These are phyloP conservation scores for Parazoanthus atlanticus DNA, from an alignment of 92 coral and sea anemone genomes.

Conservation along the genomic window DNA sequence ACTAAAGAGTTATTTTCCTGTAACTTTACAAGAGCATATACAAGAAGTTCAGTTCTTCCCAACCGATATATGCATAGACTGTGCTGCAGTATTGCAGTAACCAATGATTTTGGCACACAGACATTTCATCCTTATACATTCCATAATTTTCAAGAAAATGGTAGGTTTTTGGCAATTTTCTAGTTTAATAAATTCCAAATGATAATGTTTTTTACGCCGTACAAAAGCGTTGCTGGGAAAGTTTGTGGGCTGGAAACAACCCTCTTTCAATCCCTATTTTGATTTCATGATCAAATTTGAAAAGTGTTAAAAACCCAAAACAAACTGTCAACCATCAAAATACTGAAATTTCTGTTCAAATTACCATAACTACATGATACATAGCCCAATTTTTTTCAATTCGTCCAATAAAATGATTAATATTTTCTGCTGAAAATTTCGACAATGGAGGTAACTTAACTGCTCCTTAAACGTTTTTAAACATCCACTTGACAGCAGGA, in stretches of 20 bases:
- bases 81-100: slow-evolving; percentile 27
- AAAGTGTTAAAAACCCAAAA: too few species aligned
- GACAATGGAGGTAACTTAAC: too few species aligned
- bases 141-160: not conserved
- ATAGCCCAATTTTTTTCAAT: too few species aligned
- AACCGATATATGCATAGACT: not conserved
- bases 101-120: slow-evolving; percentile 31
- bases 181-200: not conserved
- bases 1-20: slow-evolving; percentile 6
- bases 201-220: too few species aligned
- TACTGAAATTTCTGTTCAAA: too few species aligned
- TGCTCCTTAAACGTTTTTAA: too few species aligned
- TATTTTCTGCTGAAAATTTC: too few species aligned
- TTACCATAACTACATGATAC: too few species aligned
- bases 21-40: slow-evolving; percentile 6
- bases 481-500: too few species aligned
- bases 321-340: too few species aligned
- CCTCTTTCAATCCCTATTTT: not conserved
- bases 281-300: not conserved
- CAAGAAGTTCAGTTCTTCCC: not conserved
- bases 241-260: not conserved
- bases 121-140: not conserved
- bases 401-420: too few species aligned
- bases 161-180: slow-evolving; percentile 2
- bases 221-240: not conserved